Evolutionary conservation across 2,797 vertebrate genomes (phyloP).

Genomic region (Potorous gilbertii): DNA sequence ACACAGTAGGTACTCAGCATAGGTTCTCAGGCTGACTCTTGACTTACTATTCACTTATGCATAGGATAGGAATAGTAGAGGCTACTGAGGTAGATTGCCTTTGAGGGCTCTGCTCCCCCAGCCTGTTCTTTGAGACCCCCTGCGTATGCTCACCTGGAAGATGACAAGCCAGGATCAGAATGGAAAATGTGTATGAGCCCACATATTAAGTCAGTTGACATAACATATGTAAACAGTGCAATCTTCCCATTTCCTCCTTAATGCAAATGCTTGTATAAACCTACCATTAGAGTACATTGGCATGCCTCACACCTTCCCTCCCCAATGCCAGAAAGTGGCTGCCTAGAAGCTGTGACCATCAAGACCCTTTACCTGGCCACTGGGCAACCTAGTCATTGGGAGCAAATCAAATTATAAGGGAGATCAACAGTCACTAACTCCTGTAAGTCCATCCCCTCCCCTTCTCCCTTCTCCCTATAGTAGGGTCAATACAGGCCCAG

Average conservation of each 20-base stretch:
- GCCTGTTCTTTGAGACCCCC: neutral
- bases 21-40: neutral
- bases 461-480: neutral
- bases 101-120: neutral
- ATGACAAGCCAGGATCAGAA: neutral
- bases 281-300: conserved; percentile 65
- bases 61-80: neutral
- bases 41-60: neutral
- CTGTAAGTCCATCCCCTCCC: neutral
- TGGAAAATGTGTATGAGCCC: conserved; percentile 68
- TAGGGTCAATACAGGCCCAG: neutral
- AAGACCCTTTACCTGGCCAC: neutral
- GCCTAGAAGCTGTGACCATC: conserved; percentile 56
- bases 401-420: neutral
- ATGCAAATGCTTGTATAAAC: conserved; percentile 72
- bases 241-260: conserved; percentile 60
- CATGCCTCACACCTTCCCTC: conserved; percentile 70
- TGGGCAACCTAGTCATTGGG: neutral
- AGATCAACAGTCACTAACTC: neutral
- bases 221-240: conserved; percentile 72
- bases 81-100: neutral
- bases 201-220: conserved; percentile 77
- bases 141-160: neutral
- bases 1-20: neutral
- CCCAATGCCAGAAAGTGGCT: conserved; percentile 24